phyloP scores from a whole-genome alignment of 1,140 invertebrate genomes.

The Listronotus bonariensis region DNA sequence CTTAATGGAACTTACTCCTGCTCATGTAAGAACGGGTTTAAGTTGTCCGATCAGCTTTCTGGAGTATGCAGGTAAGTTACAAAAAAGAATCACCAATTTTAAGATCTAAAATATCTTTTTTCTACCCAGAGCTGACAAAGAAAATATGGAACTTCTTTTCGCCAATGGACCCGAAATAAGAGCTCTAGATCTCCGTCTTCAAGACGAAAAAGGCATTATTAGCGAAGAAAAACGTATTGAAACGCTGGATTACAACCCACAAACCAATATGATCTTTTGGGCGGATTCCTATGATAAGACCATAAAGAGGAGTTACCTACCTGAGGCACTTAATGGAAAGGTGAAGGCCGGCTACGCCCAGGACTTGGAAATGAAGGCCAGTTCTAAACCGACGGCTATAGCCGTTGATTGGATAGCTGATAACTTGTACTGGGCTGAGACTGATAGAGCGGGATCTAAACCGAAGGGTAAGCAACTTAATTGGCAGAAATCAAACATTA shows the following conservation, averaged over 20 bases:
- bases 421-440: conserved; percentile 94
- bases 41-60: conserved; percentile 71
- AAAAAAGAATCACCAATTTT: not conserved
- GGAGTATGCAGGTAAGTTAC: conserved; percentile 68
- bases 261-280: conserved; percentile 87
- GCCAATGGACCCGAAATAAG: conserved; percentile 87
- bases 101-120: not conserved
- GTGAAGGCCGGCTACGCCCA: conserved; percentile 86
- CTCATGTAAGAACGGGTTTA: conserved; percentile 82
- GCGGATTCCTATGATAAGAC: conserved; percentile 87
- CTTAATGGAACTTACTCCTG: conserved; percentile 92
- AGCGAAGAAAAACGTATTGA: conserved; percentile 83
- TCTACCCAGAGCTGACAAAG: conserved; percentile 62
- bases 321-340: conserved; percentile 74
- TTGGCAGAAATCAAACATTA: too few relatives aligned
- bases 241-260: conserved; percentile 85
- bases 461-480: conserved; percentile 60
- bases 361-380: conserved; percentile 81
- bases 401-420: conserved; percentile 91
- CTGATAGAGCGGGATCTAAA: conserved; percentile 73
- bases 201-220: conserved; percentile 76
- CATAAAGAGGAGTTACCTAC: conserved; percentile 90
- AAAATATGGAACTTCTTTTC: conserved; percentile 68
- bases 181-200: conserved; percentile 68
- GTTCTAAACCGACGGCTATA: conserved; percentile 80